Conservation (phyloP, 1,140 invertebrate genomes). For the Schmidtea mediterranea region DNA sequence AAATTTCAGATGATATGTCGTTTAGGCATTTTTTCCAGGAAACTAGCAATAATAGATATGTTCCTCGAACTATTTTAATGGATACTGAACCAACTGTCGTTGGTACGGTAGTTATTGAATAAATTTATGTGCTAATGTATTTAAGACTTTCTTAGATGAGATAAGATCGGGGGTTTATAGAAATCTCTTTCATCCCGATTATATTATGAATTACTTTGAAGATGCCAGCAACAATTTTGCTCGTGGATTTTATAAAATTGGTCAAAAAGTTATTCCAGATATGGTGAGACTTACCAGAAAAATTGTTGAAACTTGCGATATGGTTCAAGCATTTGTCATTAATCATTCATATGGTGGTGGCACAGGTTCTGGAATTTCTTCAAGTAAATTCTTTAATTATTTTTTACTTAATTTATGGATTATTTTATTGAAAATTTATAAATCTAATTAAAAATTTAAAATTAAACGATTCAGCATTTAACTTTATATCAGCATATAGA, state of each 20-base stretch:
- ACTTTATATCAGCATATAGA: no score
- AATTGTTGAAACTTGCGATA: background rate
- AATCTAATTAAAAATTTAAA: no score
- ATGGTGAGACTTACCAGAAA: constrained; percentile 12
- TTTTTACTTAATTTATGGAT: no score
- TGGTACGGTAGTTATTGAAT: background rate
- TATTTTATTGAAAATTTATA: no score
- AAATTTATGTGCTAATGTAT: no score
- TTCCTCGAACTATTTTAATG: constrained; percentile 6
- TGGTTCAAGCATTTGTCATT: background rate
- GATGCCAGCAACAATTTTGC: constrained; percentile 32
- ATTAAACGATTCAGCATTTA: no score
- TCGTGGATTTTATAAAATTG: constrained; percentile 33
- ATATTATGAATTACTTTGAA: constrained; percentile 17
- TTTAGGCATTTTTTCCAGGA: constrained; percentile 4
- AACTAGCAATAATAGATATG: constrained; percentile 1
- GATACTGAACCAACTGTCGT: constrained; percentile 7
- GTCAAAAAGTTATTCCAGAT: constrained; percentile 29
- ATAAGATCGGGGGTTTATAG: constrained; percentile 13
- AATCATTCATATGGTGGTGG: background rate
- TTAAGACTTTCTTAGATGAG: constrained; percentile 2
- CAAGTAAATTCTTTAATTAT: background rate
- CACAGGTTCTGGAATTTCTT: background rate
- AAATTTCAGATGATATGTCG: constrained; percentile 6
- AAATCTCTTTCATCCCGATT: constrained; percentile 20